Conservation (phyloP, 2,113 vertebrate species). For the Holacanthus passer region DNA sequence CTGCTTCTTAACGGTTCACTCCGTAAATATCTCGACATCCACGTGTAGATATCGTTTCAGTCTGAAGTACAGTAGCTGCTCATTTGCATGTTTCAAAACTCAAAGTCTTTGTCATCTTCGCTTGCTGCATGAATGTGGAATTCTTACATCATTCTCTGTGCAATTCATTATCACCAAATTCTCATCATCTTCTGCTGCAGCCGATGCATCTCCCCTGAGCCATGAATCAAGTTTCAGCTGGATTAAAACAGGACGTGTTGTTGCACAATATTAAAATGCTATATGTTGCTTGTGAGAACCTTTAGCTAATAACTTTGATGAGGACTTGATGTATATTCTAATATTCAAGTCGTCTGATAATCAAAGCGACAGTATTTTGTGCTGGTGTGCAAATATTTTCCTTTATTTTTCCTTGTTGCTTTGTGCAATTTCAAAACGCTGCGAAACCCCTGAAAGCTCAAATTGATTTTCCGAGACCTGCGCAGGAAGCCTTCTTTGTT, state of each 20-base stretch:
- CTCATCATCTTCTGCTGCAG: constrained; percentile 26
- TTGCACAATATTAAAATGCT: not conserved
- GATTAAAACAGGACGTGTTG: not conserved
- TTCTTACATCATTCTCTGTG: constrained; percentile 51
- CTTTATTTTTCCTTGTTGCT: not conserved
- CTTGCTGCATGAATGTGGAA: constrained; percentile 44
- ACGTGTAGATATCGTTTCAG: not conserved
- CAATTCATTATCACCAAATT: constrained; percentile 34
- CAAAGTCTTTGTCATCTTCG: constrained; percentile 9
- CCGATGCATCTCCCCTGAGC: constrained; percentile 32
- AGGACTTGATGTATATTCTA: not conserved
- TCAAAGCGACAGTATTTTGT: not conserved
- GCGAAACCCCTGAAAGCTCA: constrained; percentile 1
- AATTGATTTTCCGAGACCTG: constrained; percentile 16
- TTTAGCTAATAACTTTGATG: not conserved
- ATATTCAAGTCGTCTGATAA: not conserved
- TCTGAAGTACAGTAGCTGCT: not conserved
- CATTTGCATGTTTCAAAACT: constrained; percentile 18
- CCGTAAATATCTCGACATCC: constrained; percentile 5
- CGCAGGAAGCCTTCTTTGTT: constrained; percentile 19
- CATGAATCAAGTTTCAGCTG: not conserved
- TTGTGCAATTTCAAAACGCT: not conserved
- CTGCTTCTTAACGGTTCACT: not conserved
- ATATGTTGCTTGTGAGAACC: not conserved
- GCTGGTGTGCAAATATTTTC: not conserved